Base-by-base conservation (phyloP, 2,113 vertebrate genomes). In the Lates calcarifer region DNA sequence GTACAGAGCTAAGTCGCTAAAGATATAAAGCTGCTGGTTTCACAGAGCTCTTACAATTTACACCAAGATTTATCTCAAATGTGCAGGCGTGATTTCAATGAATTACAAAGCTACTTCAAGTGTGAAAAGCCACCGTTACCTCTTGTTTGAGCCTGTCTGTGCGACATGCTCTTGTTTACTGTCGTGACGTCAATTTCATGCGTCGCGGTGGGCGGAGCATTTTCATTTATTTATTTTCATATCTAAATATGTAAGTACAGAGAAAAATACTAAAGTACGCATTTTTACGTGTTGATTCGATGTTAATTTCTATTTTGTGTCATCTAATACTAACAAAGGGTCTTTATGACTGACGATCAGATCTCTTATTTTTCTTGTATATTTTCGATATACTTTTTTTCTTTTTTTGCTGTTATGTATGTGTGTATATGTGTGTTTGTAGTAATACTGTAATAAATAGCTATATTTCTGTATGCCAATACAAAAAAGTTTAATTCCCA, bases 111-210 rank as follows among this genome's bases (percentile, higher is more conserved):
- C 11, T n/a, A 2, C 37, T 33, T 31, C 0, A 7, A n/a, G n/a
- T n/a, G n/a, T 20, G 0, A 35, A 39, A 74, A 63, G 7, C 0
- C 1, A 6, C 1, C 8, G 6, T 10, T 84, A 91, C 88, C 91
- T 92, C 85, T 92, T 10, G 51, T 9, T 49, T 86, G 83, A 68
- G 10, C 82, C 41, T 82, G 76, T 69, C 90, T 88, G 43, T 85
- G 86, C 74, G 87, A 92, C 90, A 82, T 90, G 64, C 35, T 90
- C 24, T 84, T 95, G 93, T 95, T 95, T 94, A 94, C 92, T 65
- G 75, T 72, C 37, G 72, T 79, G 33, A 85, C 76, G 85, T 85
- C 31, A 26, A 43, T 24, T 62, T 37, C 35, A 4, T 72, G 81
- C 84, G 86, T 17, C 77, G 29, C 0, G n/a, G 22, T 51, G 60